A percentile compares a stretch with the other conserved stretches of the same genome.
These are phyloP conservation scores for Drosophila mauritiana DNA, from an alignment of 1,140 invertebrate genomes.

Conservation along the genomic window DNA sequence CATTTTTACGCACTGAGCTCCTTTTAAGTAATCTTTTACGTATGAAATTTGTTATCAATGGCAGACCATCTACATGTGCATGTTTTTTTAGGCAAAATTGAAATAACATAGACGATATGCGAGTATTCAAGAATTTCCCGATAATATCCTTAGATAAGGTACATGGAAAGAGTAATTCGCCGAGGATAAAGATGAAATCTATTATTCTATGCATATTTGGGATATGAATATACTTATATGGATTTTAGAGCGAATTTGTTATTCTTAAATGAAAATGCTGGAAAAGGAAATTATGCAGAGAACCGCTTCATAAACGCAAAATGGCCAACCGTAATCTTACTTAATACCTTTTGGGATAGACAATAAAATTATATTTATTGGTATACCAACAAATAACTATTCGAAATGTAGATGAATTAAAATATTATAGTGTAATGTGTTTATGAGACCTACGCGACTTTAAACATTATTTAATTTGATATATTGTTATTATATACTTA, in stretches of 20 bases:
- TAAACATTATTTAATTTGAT: too few species aligned
- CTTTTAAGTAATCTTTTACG: conserved; percentile 74
- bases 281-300: background rate
- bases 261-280: conserved; percentile 3
- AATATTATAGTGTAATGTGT: too few species aligned
- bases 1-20: conserved; percentile 65
- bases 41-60: conserved; percentile 76
- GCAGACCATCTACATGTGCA: conserved; percentile 45
- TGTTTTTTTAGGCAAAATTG: conserved; percentile 64
- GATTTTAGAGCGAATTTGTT: conserved; percentile 18
- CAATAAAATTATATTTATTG: background rate
- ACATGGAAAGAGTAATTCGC: conserved; percentile 33
- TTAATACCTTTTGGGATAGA: background rate
- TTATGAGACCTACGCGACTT: too few species aligned
- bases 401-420: too few species aligned
- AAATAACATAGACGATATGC: conserved; percentile 49
- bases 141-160: conserved; percentile 49
- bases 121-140: conserved; percentile 46
- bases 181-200: conserved; percentile 28
- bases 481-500: too few species aligned
- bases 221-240: conserved; percentile 19
- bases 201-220: conserved; percentile 26
- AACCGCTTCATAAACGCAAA: background rate
- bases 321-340: background rate
- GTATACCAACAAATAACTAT: background rate